A percentile compares a stretch with the other conserved stretches of the same genome.
Evolutionary conservation across 2,113 vertebrate genomes (phyloP).

Genomic region (Chamaea fasciata): DNA sequence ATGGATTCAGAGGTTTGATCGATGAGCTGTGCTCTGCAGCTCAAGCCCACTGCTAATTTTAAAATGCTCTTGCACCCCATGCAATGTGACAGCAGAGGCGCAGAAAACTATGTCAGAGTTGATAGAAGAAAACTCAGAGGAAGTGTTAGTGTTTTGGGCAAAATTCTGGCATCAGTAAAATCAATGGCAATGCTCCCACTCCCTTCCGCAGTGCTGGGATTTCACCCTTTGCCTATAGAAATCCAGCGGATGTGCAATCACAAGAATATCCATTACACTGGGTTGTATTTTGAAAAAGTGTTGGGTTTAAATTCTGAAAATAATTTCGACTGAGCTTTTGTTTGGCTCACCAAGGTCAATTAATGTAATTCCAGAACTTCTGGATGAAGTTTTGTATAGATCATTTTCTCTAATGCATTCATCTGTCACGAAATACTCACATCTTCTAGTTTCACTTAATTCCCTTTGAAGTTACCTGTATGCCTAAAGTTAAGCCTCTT

Average conservation of each 20-base stretch:
- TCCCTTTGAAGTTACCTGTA: constrained; percentile 54
- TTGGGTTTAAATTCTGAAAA: neutral
- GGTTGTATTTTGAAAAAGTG: neutral
- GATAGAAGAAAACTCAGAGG: neutral
- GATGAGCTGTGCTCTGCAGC: neutral
- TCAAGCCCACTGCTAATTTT: neutral
- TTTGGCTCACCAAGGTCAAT: constrained; percentile 21
- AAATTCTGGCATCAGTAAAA: neutral
- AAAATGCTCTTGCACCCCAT: neutral
- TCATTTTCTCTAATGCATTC: constrained; percentile 3
- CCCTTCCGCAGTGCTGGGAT: neutral
- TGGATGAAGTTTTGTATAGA: neutral
- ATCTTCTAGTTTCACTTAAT: constrained; percentile 11
- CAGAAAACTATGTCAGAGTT: neutral
- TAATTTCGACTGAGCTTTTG: constrained; percentile 5
- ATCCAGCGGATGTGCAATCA: fast-evolving
- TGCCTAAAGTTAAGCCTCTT: constrained; percentile 49
- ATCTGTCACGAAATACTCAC: neutral
- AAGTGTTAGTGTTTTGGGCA: neutral
- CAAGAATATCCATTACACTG: neutral
- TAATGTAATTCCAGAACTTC: constrained; percentile 24
- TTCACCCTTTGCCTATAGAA: neutral
- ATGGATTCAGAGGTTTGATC: neutral
- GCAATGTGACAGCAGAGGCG: neutral
- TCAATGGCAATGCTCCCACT: neutral